Percentiles rank a stretch among this genome's conserved stretches.
phyloP scores from a whole-genome alignment of 2,888 invertebrate genomes.

The Aspidapion aeneum region DNA sequence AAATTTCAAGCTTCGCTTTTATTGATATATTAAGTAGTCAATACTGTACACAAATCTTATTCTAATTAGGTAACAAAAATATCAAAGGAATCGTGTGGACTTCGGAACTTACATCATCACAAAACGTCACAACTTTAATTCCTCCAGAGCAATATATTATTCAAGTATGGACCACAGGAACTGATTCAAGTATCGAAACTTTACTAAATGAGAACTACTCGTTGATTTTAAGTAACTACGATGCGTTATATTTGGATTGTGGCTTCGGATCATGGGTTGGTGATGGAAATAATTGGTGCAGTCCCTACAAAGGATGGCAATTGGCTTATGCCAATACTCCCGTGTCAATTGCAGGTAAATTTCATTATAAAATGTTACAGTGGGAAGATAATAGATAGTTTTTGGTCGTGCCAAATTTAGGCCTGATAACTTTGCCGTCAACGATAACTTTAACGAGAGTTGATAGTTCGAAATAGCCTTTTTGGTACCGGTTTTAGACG shows the following conservation, averaged over 20 bases:
- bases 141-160: slow-evolving; percentile 75
- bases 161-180: slow-evolving; percentile 74
- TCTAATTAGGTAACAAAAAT: slow-evolving; percentile 49
- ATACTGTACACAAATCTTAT: no score
- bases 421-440: no score
- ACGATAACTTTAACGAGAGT: no score
- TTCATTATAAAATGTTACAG: no score
- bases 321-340: slow-evolving; percentile 76
- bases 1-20: no score
- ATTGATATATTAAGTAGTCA: no score
- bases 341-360: slow-evolving; percentile 51
- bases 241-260: slow-evolving; percentile 81
- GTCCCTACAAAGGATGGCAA: slow-evolving; percentile 88
- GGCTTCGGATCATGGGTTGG: slow-evolving; percentile 80
- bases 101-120: slow-evolving; percentile 66
- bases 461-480: no score
- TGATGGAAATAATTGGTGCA: slow-evolving; percentile 82
- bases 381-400: no score
- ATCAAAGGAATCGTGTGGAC: slow-evolving; percentile 75
- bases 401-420: no score
- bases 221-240: slow-evolving; percentile 80
- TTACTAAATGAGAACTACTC: slow-evolving; percentile 68
- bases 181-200: slow-evolving; percentile 59
- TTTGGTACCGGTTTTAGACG: no score
- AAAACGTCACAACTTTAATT: slow-evolving; percentile 61